A percentile compares a stretch with the other conserved stretches of the same genome.
These are phyloP conservation scores for Melanitta fusca DNA, from an alignment of 2,797 vertebrate genomes.

Conservation along the genomic window DNA sequence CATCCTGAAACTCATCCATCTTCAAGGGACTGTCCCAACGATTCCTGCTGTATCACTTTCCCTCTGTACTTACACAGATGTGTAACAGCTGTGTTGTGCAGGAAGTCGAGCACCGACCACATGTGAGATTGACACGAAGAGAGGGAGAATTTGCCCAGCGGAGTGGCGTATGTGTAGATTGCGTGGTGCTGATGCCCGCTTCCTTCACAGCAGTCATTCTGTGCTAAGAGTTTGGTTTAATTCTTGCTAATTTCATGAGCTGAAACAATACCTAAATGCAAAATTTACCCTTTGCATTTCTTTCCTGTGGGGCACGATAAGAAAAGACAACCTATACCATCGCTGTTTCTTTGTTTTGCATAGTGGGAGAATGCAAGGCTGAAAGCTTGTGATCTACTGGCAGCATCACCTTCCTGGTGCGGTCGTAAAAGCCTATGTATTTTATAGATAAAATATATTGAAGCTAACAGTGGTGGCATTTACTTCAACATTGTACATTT, in stretches of 20 bases:
- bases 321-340: not conserved
- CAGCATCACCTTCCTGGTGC: not conserved
- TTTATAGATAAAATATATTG: not conserved
- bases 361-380: not conserved
- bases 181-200: not conserved
- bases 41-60: not conserved
- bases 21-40: not conserved
- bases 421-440: not conserved
- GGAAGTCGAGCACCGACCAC: not conserved
- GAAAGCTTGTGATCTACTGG: not conserved
- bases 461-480: not conserved
- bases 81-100: not conserved
- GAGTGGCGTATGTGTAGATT: rapidly evolving
- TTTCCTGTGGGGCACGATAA: not conserved
- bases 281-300: not conserved
- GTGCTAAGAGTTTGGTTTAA: not conserved
- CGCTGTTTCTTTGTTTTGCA: not conserved
- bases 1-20: not conserved
- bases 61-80: not conserved
- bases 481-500: not conserved
- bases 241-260: not conserved
- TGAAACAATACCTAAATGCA: not conserved
- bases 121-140: not conserved
- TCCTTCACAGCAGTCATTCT: not conserved
- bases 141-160: not conserved